Base-by-base conservation (phyloP, 2,797 vertebrate species). In the Calcarius lapponicus region DNA sequence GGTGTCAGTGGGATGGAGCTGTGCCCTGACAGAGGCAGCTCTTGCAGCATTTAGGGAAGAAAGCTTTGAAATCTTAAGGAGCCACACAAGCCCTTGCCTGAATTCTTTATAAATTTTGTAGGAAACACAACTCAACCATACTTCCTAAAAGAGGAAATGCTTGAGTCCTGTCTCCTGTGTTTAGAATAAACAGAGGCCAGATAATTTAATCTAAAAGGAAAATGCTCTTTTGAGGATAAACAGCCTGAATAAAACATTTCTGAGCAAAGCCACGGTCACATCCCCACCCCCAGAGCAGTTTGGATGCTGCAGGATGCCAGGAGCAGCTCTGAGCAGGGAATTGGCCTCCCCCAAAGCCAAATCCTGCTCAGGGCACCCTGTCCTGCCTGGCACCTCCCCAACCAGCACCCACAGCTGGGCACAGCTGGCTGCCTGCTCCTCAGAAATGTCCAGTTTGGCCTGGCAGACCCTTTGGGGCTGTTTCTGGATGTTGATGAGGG, bases 211-310 rank as follows among this genome's bases (percentile, higher is more conserved):
- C 93, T 78, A 84, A 92, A 51, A 95, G 34, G 91, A 92, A 84
- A 92, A 94, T 11, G n/a, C 86, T 93, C 75, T 91, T 90, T 95
- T 97, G 93, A 96, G 90, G 92, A 93, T 97, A 91, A 95, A 95
- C 95, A 82, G 80, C 86, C 88, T 96, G 85, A 98, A 96, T 95
- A 94, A 94, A 97, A 97, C 86, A 97, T 96, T 82, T 60, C 83
- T 84, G 84, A 88, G 84, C 85, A 57, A 81, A 48, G 4, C 16
- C 80, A 29, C 3, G 29, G 67, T 29, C 45, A 10, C 45, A 10
- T 16, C n/a, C 36, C 32, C 26, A 36, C 21, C 11, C 31, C 25
- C 13, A 38, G 36, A 86, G 82, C 62, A 81, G 61, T 31, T 74
- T 84, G 65, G 78, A n/a, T 86, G 60, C 81, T 88, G 79, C 92